A percentile compares a stretch with the other conserved stretches of the same genome.
These are phyloP conservation scores for Philopotamus ludificatus DNA, from an alignment of 1,140 invertebrate species.

Conservation along the genomic window DNA sequence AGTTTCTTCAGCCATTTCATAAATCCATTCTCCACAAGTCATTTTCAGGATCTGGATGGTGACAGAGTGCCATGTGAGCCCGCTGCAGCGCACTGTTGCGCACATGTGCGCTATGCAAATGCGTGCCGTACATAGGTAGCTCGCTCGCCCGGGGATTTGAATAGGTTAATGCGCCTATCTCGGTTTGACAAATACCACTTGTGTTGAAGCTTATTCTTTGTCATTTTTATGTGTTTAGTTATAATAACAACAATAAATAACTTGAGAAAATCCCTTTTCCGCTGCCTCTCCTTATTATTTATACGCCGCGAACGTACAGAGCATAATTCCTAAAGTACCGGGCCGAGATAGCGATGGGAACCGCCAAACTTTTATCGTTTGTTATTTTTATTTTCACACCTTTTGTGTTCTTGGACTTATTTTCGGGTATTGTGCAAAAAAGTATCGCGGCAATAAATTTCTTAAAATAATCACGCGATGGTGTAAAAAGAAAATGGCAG, in stretches of 20 bases:
- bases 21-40: too few relatives aligned
- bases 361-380: conserved; percentile 40
- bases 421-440: conserved; percentile 33
- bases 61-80: too few relatives aligned
- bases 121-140: neutral
- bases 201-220: conserved; percentile 41
- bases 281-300: conserved; percentile 40
- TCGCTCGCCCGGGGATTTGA: conserved; percentile 22
- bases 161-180: conserved; percentile 41
- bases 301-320: conserved; percentile 34
- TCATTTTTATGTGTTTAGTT: conserved; percentile 43
- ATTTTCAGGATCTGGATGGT: too few relatives aligned
- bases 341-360: conserved; percentile 36
- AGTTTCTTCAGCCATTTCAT: too few relatives aligned
- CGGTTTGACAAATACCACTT: conserved; percentile 42
- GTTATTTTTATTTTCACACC: conserved; percentile 41
- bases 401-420: conserved; percentile 29
- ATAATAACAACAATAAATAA: conserved; percentile 42
- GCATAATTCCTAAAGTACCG: conserved; percentile 32
- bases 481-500: conserved; percentile 9
- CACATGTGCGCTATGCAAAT: neutral
- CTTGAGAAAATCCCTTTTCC: conserved; percentile 40
- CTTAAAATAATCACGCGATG: conserved; percentile 39
- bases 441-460: conserved; percentile 40
- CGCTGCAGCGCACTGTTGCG: too few relatives aligned